These are phyloP conservation scores for Melanotaenia duboulayi DNA, from an alignment of 2,113 vertebrate genomes.

Conservation along the genomic window DNA sequence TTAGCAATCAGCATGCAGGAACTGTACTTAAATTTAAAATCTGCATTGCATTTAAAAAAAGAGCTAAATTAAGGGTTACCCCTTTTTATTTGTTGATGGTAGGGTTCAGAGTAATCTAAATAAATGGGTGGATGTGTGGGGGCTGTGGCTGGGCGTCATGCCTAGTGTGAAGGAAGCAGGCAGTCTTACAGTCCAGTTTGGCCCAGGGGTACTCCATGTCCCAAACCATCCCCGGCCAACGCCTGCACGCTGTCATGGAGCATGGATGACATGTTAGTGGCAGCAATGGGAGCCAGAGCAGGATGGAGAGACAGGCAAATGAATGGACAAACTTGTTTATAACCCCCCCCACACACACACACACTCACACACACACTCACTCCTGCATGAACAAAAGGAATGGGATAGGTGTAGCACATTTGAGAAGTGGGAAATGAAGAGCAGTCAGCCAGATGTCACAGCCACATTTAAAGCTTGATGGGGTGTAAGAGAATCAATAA, in stretches of 20 bases:
- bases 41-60: constrained; percentile 11
- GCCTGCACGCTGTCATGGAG: constrained; percentile 76
- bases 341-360: constrained; percentile 3
- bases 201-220: constrained; percentile 79
- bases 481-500: constrained; percentile 16
- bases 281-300: constrained; percentile 70
- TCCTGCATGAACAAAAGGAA: constrained; percentile 2
- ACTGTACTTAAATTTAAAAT: neutral
- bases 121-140: constrained; percentile 42
- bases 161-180: constrained; percentile 70
- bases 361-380: constrained; percentile 4
- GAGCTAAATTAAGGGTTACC: constrained; percentile 32
- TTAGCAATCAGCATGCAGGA: constrained; percentile 46
- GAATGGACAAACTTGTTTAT: neutral
- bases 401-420: constrained; percentile 29
- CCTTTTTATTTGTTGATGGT: constrained; percentile 14
- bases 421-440: constrained; percentile 49
- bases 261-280: constrained; percentile 84
- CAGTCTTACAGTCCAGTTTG: constrained; percentile 76
- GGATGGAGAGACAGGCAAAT: constrained; percentile 39
- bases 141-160: constrained; percentile 61
- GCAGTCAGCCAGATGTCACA: constrained; percentile 57
- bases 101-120: constrained; percentile 40
- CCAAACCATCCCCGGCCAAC: constrained; percentile 81
- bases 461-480: constrained; percentile 36